These are phyloP conservation scores for Pantelozetes paolii DNA, from an alignment of 2,888 invertebrate genomes.

Conservation along the genomic window DNA sequence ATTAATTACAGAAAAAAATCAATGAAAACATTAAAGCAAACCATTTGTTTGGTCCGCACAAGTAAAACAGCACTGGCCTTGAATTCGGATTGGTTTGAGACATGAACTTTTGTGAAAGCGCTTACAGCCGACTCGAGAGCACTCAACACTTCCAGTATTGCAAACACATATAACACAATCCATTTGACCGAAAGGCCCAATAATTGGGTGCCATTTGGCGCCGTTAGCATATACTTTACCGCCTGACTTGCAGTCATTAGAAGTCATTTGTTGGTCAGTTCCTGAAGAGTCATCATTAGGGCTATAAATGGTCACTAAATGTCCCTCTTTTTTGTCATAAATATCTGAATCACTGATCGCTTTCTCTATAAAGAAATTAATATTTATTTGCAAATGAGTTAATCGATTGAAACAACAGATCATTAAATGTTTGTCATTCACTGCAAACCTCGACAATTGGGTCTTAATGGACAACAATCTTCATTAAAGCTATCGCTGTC, in stretches of 20 bases:
- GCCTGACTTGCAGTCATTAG: conserved; percentile 61
- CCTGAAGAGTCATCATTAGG: conserved; percentile 20
- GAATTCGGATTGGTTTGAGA: conserved; percentile 55
- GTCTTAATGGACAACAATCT: conserved; percentile 39
- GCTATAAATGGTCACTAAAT: conserved; percentile 30
- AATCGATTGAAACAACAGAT: neutral
- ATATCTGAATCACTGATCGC: conserved; percentile 12
- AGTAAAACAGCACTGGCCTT: conserved; percentile 53
- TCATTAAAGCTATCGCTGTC: conserved; percentile 13
- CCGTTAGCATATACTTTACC: conserved; percentile 68
- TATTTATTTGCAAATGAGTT: neutral
- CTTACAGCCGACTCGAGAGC: conserved; percentile 54
- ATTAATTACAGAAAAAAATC: neutral
- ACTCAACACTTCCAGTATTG: conserved; percentile 56
- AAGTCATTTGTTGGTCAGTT: neutral
- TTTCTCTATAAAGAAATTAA: neutral
- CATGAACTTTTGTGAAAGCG: conserved; percentile 62
- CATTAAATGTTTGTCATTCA: neutral
- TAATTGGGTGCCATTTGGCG: conserved; percentile 79
- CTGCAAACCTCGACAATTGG: conserved; percentile 47
- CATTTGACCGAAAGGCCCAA: conserved; percentile 81
- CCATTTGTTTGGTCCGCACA: conserved; percentile 45
- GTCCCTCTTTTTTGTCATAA: neutral
- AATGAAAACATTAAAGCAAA: neutral
- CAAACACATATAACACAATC: conserved; percentile 86